Conservation (phyloP, 2,888 invertebrate species). For the Rhagonycha fulva region DNA sequence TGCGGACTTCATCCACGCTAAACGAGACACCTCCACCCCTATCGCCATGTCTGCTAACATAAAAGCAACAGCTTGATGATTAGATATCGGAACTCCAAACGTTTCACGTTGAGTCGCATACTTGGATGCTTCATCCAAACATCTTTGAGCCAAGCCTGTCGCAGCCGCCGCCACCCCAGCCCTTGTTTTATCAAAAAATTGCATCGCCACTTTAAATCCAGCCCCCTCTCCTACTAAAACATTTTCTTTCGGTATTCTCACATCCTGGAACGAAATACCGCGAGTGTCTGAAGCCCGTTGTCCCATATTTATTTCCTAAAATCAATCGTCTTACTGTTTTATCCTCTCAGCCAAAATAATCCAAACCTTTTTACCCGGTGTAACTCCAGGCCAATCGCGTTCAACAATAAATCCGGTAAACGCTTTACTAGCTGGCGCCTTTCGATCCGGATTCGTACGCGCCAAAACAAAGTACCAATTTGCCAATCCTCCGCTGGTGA, state of each 20-base stretch:
- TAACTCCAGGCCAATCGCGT: constrained; percentile 83
- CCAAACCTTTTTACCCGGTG: constrained; percentile 84
- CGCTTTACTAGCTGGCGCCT: constrained; percentile 86
- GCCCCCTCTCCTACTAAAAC: constrained; percentile 87
- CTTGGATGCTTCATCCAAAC: constrained; percentile 89
- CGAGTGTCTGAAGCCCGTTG: constrained; percentile 94
- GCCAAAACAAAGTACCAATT: constrained; percentile 97
- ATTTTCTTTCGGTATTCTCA: constrained; percentile 92
- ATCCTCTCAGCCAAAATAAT: not conserved
- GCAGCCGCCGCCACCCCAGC: constrained; percentile 92
- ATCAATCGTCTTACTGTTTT: not conserved
- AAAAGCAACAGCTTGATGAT: constrained; percentile 91
- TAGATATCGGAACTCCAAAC: constrained; percentile 82
- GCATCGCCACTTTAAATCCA: constrained; percentile 97
- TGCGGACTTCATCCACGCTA: constrained; percentile 85
- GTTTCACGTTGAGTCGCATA: constrained; percentile 92
- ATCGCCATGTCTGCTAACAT: constrained; percentile 96
- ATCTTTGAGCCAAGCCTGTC: constrained; percentile 87
- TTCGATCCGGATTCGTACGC: constrained; percentile 90
- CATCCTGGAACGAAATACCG: constrained; percentile 97
- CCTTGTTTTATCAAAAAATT: constrained; percentile 92
- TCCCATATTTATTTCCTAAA: constrained; percentile 92
- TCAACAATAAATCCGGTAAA: constrained; percentile 98
- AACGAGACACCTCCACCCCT: constrained; percentile 82
- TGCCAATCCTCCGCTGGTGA: constrained; percentile 95